Evolutionary conservation across 2,888 invertebrate genomes (phyloP), one percentile per base, ranked within the genome.

Genomic region (Conistra vaccinii): DNA sequence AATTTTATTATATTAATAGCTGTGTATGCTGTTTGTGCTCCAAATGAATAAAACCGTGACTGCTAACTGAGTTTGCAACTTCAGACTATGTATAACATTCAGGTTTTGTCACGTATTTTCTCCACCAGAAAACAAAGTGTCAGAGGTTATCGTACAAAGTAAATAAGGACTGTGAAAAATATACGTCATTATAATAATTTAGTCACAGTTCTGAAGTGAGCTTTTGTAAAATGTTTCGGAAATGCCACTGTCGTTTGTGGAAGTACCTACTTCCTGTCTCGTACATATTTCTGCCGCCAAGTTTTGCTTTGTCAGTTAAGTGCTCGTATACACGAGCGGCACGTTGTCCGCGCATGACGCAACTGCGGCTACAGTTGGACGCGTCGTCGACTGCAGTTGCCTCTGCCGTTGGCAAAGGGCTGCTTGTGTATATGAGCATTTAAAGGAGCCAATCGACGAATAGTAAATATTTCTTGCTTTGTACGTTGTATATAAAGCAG

Each of bases 201-300:
- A 3, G 32, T 26, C 10, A 17, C 23, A 57, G 45, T 72, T 35
- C 10, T 55, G 32, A 29, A 29, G n/a, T 17, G 39, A 42, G 29
- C 29, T 5, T 32, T 26, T 23, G 26, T 45, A 26, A 73, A 58
- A 39, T 29, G 26, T 12, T 9, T 17, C 73, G 73, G 73, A 73
- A 73, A 73, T 73, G 26, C 20, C 57, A 12, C 10, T 3, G 73
- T 58, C 74, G 45, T 73, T 26, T 12, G 45, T 20, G 35, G 35
- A 48, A 73, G 45, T 73, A 9, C 17, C 17, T 45, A 26, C 57
- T 73, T 73, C 74, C 74, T 35, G 23, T 23, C 26, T 73, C 45
- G 29, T 57, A 73, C 57, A 72, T 35, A 73, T 48, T 48, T 39
- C 26, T 17, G 23, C 17, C 20, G n/a, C n/a, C 71, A 32, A 26